Evolutionary conservation across 2,888 invertebrate species (phyloP), one percentile per base, ranked within the genome.

Genomic region (Notodonta ziczac): DNA sequence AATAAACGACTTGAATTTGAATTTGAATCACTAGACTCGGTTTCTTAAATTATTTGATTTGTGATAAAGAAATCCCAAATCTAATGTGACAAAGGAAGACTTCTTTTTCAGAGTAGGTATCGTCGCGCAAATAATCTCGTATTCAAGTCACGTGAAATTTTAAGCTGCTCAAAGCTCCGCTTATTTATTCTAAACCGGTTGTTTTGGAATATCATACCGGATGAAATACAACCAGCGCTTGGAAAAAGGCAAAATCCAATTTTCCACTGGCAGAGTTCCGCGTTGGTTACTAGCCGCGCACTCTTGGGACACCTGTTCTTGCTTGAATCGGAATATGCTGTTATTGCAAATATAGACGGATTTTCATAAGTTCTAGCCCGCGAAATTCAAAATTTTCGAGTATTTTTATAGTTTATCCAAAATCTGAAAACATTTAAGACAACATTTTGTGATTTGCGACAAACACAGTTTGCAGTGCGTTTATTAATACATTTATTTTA

Each of bases 101-200:
- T 42, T 32, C 52, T 73, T 75, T 66, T 62, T 59, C 46, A 14
- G 44, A 44, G 46, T 40, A 56, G 55, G 59, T 70, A 65, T 60
- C 70, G 51, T 57, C 48, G 48, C 55, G 66, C 62, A 73, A 71
- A 68, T 68, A 35, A 56, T 42, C 24, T 58, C 59, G 48, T 54
- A 73, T 73, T 73, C 73, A 63, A 70, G 70, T 65, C 71, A 70
- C 65, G 69, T 66, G 65, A 62, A 62, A 67, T 67, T 69, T 70
- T 67, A 68, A 73, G 65, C 66, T 58, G 53, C 50, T 65, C 59
- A 65, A 65, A 67, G 56, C 53, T 51, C 4, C 44, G 56, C 55
- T 57, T 59, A 60, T 53, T 54, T 54, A 48, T 35, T 59, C 39
- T 46, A 32, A 54, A 14, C 12, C 5, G 16, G 13, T 55, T 39